These are phyloP conservation scores for Dasysyrphus tricinctus DNA, from an alignment of 2,888 invertebrate genomes.

Conservation along the genomic window DNA sequence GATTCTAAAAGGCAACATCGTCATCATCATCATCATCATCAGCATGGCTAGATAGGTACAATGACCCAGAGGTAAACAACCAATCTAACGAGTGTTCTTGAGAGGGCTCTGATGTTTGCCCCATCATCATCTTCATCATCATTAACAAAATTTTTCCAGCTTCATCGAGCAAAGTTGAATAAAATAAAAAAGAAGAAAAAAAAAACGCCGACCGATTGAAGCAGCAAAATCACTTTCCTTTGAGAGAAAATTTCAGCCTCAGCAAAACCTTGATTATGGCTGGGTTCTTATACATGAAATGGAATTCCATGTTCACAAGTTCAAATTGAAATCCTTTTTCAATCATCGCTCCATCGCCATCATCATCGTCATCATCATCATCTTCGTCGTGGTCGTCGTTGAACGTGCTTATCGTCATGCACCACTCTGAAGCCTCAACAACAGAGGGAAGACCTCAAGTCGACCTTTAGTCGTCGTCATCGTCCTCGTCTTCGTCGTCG, in stretches of 20 bases:
- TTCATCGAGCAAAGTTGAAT: conserved; percentile 9
- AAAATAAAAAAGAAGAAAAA: background rate
- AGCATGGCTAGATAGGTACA: conserved; percentile 36
- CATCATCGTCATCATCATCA: conserved; percentile 45
- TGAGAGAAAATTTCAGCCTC: conserved; percentile 24
- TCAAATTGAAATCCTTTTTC: conserved; percentile 74
- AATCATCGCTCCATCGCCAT: conserved; percentile 59
- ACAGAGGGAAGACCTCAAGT: conserved; percentile 68
- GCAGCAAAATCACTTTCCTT: conserved; percentile 66
- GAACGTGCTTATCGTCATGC: conserved; percentile 62
- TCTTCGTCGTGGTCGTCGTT: conserved; percentile 39
- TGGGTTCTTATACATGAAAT: conserved; percentile 26
- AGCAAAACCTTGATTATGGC: conserved; percentile 15
- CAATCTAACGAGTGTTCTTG: conserved; percentile 58
- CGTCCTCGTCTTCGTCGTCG: background rate
- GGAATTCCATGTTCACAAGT: conserved; percentile 70
- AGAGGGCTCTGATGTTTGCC: conserved; percentile 32
- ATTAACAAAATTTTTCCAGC: conserved; percentile 60
- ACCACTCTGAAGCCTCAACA: conserved; percentile 34
- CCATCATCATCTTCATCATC: conserved; percentile 68
- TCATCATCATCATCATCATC: conserved; percentile 44
- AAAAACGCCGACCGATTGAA: background rate
- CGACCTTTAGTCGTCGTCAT: conserved; percentile 67
- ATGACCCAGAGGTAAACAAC: conserved; percentile 56
- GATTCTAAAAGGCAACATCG: conserved; percentile 50